Base-by-base conservation (phyloP, 1,140 invertebrate species). In the Bombus waltoni region DNA sequence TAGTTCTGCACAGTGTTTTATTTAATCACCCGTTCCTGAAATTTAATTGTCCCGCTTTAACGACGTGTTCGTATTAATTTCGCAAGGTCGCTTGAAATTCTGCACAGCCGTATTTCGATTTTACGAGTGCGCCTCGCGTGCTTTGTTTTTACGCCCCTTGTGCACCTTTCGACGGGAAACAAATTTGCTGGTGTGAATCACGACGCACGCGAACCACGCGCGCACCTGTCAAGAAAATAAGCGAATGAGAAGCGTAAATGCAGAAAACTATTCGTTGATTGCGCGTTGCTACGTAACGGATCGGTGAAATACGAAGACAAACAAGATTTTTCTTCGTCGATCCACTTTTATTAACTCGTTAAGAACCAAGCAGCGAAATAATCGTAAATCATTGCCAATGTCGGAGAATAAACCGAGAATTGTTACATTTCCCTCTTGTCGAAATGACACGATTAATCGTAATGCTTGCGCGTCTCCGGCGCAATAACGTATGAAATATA, bases 31-130 rank as follows among this genome's bases (percentile, higher is more conserved):
- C 22, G n/a, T 78, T 47, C 25, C 22, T 59, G 38, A 13, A 77
- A 84, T 84, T 79, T 70, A 84, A 84, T 71, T 59, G 62, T 35
- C 8, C n/a, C 35, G 47, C 13, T 84, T 84, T 71, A 84, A 78
- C 75, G 82, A 71, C 47, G 2, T 66, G 47, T 42, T 13, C 32
- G 47, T 59, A 79, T 84, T 78, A 84, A 84, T 84, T 77, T 35
- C 72, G 59, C 59, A 65, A 76, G 28, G 25, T 44, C 59, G 32
- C 38, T 53, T 18, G 72, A 83, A 83, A 78, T 78, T 78, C 66
- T 47, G 38, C 32, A 8, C 65, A 42, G 47, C 40, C 65, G 66
- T 42, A 32, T 79, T 78, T 66, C 15, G 53, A 81, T 81, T 73
- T 73, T 73, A 81, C 80, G 70, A 73, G 70, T 44, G 57, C 40